Percentiles rank a stretch among this genome's conserved stretches.
phyloP scores from a whole-genome alignment of 2,888 invertebrate species.

The Blastobasis adustella region DNA sequence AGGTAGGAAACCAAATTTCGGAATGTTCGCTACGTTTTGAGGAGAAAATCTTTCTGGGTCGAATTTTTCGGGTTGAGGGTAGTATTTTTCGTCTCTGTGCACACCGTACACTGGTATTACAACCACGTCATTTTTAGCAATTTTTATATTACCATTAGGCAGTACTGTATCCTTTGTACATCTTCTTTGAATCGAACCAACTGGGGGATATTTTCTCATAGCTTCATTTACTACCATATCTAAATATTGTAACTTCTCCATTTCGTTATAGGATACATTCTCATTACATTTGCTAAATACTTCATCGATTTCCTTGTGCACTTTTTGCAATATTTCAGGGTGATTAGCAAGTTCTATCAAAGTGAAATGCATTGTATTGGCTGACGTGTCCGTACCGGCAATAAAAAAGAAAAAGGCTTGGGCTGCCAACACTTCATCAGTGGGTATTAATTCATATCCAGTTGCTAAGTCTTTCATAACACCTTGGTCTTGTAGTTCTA shows the following conservation, averaged over 20 bases:
- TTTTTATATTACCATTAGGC: slow-evolving; percentile 29
- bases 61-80: slow-evolving; percentile 47
- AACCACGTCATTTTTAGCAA: slow-evolving; percentile 29
- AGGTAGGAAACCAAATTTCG: slow-evolving; percentile 52
- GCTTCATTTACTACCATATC: slow-evolving; percentile 50
- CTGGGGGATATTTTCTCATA: slow-evolving; percentile 44
- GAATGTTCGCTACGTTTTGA: slow-evolving; percentile 24
- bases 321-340: slow-evolving; percentile 35
- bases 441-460: slow-evolving; percentile 34
- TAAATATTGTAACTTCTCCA: slow-evolving; percentile 46
- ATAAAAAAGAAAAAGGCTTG: slow-evolving; percentile 63
- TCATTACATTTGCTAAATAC: slow-evolving; percentile 28
- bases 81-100: slow-evolving; percentile 48
- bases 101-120: slow-evolving; percentile 37
- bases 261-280: slow-evolving; percentile 36
- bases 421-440: slow-evolving; percentile 47
- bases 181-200: slow-evolving; percentile 36
- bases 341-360: slow-evolving; percentile 47
- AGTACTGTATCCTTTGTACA: slow-evolving; percentile 36
- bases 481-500: slow-evolving; percentile 43
- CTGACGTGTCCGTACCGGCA: slow-evolving; percentile 59
- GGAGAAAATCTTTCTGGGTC: slow-evolving; percentile 60
- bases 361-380: slow-evolving; percentile 47
- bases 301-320: slow-evolving; percentile 51
- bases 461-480: slow-evolving; percentile 33